These are phyloP conservation scores for Nothura maculosa DNA, from an alignment of 2,797 vertebrate species.

Conservation along the genomic window DNA sequence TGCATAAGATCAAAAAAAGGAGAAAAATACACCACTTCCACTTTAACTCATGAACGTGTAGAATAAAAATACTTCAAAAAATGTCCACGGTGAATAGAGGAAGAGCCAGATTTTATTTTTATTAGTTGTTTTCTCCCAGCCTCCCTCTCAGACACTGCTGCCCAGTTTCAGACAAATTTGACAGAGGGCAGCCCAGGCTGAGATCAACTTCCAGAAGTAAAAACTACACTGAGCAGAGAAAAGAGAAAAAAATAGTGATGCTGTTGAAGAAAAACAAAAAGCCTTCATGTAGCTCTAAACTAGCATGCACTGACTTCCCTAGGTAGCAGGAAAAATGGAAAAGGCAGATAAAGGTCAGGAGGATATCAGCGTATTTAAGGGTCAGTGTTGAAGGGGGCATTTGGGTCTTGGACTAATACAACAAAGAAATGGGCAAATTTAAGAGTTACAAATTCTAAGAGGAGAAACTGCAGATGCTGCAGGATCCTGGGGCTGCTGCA, in stretches of 20 bases:
- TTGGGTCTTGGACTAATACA: neutral
- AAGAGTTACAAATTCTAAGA: neutral
- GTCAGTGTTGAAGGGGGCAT: neutral
- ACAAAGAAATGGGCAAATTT: neutral
- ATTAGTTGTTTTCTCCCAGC: neutral
- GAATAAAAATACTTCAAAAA: neutral
- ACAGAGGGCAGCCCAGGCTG: neutral
- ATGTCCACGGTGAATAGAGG: neutral
- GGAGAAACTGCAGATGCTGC: neutral
- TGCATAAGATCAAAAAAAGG: slow-evolving; percentile 5
- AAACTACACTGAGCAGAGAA: neutral
- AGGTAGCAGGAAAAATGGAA: neutral
- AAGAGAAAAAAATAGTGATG: neutral
- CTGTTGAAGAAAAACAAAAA: neutral
- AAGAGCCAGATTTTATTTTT: neutral
- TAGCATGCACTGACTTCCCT: neutral
- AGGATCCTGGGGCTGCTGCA: neutral
- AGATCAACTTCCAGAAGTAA: neutral
- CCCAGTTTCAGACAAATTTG: neutral
- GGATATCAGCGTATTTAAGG: neutral
- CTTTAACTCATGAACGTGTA: neutral
- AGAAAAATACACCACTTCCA: slow-evolving; percentile 13
- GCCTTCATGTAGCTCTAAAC: neutral
- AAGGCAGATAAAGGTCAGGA: neutral
- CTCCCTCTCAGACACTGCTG: neutral